Percentiles rank a stretch among this genome's conserved stretches.
Evolutionary conservation across 2,888 invertebrate species (phyloP).

Genomic region (Caenorhabditis sp.): DNA sequence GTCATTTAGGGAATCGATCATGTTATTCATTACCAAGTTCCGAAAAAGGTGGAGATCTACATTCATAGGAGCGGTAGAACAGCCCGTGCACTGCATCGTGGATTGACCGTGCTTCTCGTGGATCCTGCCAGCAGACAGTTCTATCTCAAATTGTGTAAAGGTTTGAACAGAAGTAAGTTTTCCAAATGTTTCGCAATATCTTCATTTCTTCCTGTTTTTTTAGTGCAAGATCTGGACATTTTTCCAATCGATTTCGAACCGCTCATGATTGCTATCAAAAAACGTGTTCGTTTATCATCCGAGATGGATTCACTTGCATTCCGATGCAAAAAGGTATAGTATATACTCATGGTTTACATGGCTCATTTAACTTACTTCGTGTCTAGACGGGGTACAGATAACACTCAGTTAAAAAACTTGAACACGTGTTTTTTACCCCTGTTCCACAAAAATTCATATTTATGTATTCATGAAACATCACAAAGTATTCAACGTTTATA

Average conservation of each 20-base stretch:
- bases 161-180: slow-evolving; percentile 89
- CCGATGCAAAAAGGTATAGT: slow-evolving; percentile 85
- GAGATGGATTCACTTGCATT: slow-evolving; percentile 90
- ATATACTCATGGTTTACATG: too few relatives aligned
- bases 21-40: slow-evolving; percentile 97
- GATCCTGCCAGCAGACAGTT: slow-evolving; percentile 91
- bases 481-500: slow-evolving; percentile 69
- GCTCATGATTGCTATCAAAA: slow-evolving; percentile 86
- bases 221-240: slow-evolving; percentile 86
- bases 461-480: background rate
- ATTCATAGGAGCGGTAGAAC: slow-evolving; percentile 97
- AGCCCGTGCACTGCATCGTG: slow-evolving; percentile 92
- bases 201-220: slow-evolving; percentile 44
- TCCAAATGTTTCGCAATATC: background rate
- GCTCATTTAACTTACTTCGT: too few relatives aligned
- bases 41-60: slow-evolving; percentile 95
- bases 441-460: background rate
- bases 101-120: slow-evolving; percentile 93
- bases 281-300: slow-evolving; percentile 89
- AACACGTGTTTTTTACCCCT: too few relatives aligned
- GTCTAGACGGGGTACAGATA: too few relatives aligned
- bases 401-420: too few relatives aligned
- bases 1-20: slow-evolving; percentile 89
- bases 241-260: slow-evolving; percentile 88
- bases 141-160: slow-evolving; percentile 90